Conservation (phyloP, 2,888 invertebrate species). For the Synergus gifuensis region DNA sequence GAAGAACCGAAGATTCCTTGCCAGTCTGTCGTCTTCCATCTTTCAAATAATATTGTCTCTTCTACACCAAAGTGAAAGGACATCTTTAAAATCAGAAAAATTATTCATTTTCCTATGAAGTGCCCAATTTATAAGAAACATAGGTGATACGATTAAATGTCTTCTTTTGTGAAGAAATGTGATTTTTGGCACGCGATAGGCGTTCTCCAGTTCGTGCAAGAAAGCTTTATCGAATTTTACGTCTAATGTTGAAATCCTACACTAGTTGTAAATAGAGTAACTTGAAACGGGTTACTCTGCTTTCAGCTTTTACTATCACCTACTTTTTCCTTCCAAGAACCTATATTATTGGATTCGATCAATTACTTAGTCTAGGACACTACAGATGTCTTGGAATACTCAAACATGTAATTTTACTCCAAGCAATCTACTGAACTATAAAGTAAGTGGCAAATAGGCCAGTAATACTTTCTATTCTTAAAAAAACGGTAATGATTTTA, state of each 20-base stretch:
- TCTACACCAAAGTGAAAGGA: slow-evolving; percentile 78
- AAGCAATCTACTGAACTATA: neutral
- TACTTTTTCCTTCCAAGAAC: neutral
- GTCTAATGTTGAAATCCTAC: neutral
- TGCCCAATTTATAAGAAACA: neutral
- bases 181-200: neutral
- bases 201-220: neutral
- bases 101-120: neutral
- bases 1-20: slow-evolving; percentile 81
- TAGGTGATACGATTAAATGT: neutral
- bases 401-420: neutral
- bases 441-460: neutral
- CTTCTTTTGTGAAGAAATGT: neutral
- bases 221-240: neutral
- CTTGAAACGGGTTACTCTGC: neutral
- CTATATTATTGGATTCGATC: slow-evolving; percentile 1
- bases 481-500: neutral
- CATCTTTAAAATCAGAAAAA: slow-evolving; percentile 74
- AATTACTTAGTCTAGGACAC: neutral
- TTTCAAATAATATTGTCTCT: slow-evolving; percentile 79
- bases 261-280: neutral
- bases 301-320: neutral
- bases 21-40: slow-evolving; percentile 77
- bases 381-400: neutral
- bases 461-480: neutral